Conservation (phyloP, 1,140 invertebrate species). For the Thrips palmi region DNA sequence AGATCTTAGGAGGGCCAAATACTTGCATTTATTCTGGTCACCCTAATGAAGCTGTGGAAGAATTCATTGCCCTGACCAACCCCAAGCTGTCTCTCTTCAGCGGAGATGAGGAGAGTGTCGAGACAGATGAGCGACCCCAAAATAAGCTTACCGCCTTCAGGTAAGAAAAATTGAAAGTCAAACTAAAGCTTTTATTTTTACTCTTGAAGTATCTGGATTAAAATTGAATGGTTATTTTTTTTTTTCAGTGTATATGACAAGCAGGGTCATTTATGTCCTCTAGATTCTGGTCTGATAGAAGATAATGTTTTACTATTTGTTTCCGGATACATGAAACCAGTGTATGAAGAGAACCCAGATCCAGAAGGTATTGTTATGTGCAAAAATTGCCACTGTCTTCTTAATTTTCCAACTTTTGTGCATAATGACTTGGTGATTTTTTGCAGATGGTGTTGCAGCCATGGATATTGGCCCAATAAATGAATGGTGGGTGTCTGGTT, state of each 20-base stretch:
- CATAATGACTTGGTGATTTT: too few relatives aligned
- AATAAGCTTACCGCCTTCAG: conserved; percentile 41
- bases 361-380: conserved; percentile 36
- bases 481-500: conserved; percentile 70
- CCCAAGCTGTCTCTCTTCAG: conserved; percentile 51
- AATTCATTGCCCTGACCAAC: conserved; percentile 58
- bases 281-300: conserved; percentile 65
- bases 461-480: conserved; percentile 69
- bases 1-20: conserved; percentile 41
- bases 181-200: too few relatives aligned
- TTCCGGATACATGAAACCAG: conserved; percentile 65
- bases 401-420: too few relatives aligned
- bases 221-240: conserved; percentile 12
- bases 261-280: conserved; percentile 58
- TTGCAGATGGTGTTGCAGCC: conserved; percentile 42
- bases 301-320: conserved; percentile 54
- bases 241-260: conserved; percentile 57
- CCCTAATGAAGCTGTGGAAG: conserved; percentile 51
- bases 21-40: conserved; percentile 52
- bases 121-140: conserved; percentile 38
- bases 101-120: conserved; percentile 33
- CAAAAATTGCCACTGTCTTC: too few relatives aligned
- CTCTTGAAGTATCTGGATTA: too few relatives aligned
- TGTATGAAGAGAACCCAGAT: conserved; percentile 53
- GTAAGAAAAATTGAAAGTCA: too few relatives aligned